Conservation (phyloP, 1,140 invertebrate species). For the Ganaspis sp. region DNA sequence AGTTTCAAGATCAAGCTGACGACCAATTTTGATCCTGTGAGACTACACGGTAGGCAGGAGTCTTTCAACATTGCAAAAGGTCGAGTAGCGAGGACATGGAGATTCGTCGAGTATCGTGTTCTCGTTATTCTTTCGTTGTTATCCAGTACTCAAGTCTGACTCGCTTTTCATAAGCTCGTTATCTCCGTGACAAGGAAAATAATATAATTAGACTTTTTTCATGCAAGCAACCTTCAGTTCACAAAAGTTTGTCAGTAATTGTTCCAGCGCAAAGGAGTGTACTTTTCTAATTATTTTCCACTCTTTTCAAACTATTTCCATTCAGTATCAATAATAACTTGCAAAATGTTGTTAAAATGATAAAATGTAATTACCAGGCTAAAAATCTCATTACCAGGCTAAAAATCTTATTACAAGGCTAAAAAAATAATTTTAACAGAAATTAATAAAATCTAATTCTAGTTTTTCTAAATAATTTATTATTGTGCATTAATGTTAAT, state of each 20-base stretch:
- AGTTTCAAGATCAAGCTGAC: not conserved
- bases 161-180: not conserved
- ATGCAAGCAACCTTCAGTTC: not conserved
- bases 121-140: not conserved
- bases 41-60: not conserved
- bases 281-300: too few species aligned
- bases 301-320: too few species aligned
- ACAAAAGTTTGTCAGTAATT: not conserved
- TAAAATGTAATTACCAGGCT: too few species aligned
- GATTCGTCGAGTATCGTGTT: not conserved
- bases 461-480: too few species aligned
- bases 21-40: not conserved
- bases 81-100: not conserved
- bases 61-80: not conserved
- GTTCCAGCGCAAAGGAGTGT: too few species aligned
- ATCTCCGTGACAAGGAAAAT: not conserved
- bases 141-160: not conserved
- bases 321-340: too few species aligned
- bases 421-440: too few species aligned
- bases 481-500: too few species aligned
- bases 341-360: too few species aligned
- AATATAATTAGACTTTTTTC: constrained; percentile 8
- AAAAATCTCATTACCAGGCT: too few species aligned
- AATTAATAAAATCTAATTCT: too few species aligned
- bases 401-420: too few species aligned